Percentiles rank a stretch among this genome's conserved stretches.
Evolutionary conservation across 2,113 vertebrate genomes (phyloP).

Genomic region (Peromyscus leucopus): DNA sequence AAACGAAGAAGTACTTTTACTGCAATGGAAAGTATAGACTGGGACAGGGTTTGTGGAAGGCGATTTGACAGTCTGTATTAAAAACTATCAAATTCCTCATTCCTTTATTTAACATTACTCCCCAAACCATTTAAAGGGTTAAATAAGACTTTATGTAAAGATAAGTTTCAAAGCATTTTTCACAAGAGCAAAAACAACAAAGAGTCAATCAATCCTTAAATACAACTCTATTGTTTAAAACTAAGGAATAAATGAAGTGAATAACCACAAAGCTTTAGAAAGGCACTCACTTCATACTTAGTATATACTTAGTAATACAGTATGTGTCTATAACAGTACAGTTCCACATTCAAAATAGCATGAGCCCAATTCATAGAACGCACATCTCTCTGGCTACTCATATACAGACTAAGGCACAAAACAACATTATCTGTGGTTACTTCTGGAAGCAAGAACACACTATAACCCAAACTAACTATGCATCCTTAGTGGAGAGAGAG

Average conservation of each 20-base stretch:
- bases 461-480: conserved; percentile 45
- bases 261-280: conserved; percentile 20
- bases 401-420: background rate
- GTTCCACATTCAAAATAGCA: background rate
- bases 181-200: background rate
- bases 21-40: no score
- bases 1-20: background rate
- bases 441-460: background rate
- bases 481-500: background rate
- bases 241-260: conserved; percentile 38
- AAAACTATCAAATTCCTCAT: conserved; percentile 1
- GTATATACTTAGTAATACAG: background rate
- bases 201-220: background rate
- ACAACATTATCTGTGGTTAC: conserved; percentile 16
- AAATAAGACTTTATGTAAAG: background rate
- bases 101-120: background rate
- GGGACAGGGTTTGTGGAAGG: background rate
- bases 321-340: background rate
- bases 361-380: background rate
- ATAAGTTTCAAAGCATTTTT: background rate
- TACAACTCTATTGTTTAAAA: conserved; percentile 18
- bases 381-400: background rate
- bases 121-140: background rate
- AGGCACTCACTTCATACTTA: background rate
- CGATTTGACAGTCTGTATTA: background rate